phyloP scores from a whole-genome alignment of 2,888 invertebrate species.

The Cerastis leucographa region DNA sequence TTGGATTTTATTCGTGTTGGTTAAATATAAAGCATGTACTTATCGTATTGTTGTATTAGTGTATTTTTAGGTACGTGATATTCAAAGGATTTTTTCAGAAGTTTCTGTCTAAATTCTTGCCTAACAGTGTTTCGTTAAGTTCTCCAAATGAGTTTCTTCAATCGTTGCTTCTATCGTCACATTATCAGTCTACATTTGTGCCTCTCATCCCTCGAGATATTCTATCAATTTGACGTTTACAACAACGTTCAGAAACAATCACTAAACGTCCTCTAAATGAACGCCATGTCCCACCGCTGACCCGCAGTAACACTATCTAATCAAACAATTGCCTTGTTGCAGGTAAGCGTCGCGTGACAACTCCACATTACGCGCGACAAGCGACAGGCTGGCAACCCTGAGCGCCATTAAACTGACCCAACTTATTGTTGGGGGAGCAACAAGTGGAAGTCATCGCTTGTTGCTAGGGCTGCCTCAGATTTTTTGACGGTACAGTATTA shows the following conservation, averaged over 20 bases:
- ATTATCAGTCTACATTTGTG: neutral
- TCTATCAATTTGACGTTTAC: neutral
- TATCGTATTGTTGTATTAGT: no score
- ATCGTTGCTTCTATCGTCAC: neutral
- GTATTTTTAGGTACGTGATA: no score
- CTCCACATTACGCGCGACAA: slow-evolving; percentile 49
- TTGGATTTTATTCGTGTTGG: neutral
- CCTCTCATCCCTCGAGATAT: neutral
- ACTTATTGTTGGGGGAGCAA: slow-evolving; percentile 89
- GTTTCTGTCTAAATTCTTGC: no score
- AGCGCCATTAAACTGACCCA: slow-evolving; percentile 77
- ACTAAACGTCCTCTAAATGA: neutral
- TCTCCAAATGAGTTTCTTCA: no score
- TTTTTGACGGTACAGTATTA: slow-evolving; percentile 24
- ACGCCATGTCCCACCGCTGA: neutral
- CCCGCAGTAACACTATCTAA: slow-evolving; percentile 32
- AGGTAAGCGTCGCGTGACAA: slow-evolving; percentile 68
- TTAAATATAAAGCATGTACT: neutral
- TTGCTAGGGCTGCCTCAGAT: slow-evolving; percentile 79
- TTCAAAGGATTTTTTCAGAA: no score
- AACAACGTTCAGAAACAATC: neutral
- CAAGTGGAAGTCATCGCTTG: slow-evolving; percentile 82
- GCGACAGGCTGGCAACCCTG: slow-evolving; percentile 47
- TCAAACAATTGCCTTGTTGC: slow-evolving; percentile 62
- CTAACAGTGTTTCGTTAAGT: neutral